Conservation (phyloP, 2,113 vertebrate species). For the Haliaeetus leucogaster region DNA sequence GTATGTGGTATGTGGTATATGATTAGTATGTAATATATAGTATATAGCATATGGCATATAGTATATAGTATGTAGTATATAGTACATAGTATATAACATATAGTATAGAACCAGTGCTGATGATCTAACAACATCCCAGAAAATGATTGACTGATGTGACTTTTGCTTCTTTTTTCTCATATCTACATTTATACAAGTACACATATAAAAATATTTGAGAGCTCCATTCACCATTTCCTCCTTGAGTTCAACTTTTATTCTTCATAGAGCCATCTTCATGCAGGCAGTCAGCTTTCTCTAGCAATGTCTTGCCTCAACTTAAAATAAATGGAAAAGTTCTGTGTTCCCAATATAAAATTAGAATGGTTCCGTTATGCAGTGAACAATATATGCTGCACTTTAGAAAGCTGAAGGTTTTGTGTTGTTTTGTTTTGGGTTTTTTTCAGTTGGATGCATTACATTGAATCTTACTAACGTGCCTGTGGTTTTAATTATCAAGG, state of each 20-base stretch:
- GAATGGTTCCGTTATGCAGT: background rate
- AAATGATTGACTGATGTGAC: background rate
- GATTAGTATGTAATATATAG: no score
- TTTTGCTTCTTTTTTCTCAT: background rate
- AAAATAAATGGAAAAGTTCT: background rate
- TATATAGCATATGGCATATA: no score
- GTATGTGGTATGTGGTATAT: no score
- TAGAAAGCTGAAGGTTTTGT: background rate
- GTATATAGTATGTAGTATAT: background rate
- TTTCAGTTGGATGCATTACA: background rate
- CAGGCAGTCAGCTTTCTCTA: background rate
- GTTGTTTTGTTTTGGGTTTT: background rate
- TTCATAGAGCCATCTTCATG: background rate
- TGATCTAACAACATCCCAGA: background rate
- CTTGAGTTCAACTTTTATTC: background rate
- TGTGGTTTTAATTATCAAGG: constrained; percentile 2
- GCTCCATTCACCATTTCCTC: background rate
- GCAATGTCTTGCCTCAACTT: background rate
- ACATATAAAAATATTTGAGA: background rate
- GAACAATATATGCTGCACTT: background rate
- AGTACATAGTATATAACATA: background rate
- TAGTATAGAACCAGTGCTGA: background rate
- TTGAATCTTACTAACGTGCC: background rate
- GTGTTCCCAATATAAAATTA: background rate
- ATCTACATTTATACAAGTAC: background rate